phyloP scores from a whole-genome alignment of 1,140 invertebrate species.

The Copidosoma floridanum region DNA sequence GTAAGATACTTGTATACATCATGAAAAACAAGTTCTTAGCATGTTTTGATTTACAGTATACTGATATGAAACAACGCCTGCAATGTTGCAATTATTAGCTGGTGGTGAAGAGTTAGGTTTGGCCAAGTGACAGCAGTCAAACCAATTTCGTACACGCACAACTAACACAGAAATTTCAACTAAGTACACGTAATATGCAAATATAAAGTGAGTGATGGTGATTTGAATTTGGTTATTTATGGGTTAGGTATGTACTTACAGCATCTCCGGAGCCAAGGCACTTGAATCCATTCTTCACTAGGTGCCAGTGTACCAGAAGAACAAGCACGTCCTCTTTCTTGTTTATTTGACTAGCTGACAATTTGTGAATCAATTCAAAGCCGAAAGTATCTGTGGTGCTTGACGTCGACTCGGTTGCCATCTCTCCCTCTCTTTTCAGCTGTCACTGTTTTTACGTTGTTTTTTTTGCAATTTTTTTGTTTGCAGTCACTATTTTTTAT shows the following conservation, averaged over 20 bases:
- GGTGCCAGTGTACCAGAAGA: slow-evolving; percentile 69
- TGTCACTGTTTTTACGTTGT: no score
- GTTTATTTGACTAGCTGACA: slow-evolving; percentile 61
- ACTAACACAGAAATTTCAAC: not conserved
- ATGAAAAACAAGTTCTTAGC: no score
- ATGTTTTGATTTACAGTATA: no score
- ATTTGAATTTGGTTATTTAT: not conserved
- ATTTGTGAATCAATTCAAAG: slow-evolving; percentile 70
- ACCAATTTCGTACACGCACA: not conserved
- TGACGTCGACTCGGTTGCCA: no score
- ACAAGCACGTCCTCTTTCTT: slow-evolving; percentile 71
- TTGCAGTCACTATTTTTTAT: no score
- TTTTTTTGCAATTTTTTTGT: no score
- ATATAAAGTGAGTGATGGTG: not conserved
- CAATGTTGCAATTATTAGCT: no score
- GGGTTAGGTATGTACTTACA: slow-evolving; percentile 49
- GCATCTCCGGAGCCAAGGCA: slow-evolving; percentile 72
- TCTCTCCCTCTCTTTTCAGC: no score
- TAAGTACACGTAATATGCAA: not conserved
- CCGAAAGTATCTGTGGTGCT: slow-evolving; percentile 63
- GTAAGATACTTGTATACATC: no score
- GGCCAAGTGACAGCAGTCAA: no score
- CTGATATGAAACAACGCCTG: no score
- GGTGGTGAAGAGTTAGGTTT: no score
- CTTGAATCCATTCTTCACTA: slow-evolving; percentile 69